Evolutionary conservation across 1,140 invertebrate genomes (phyloP).

Genomic region (Drosophila nigrodunni): DNA sequence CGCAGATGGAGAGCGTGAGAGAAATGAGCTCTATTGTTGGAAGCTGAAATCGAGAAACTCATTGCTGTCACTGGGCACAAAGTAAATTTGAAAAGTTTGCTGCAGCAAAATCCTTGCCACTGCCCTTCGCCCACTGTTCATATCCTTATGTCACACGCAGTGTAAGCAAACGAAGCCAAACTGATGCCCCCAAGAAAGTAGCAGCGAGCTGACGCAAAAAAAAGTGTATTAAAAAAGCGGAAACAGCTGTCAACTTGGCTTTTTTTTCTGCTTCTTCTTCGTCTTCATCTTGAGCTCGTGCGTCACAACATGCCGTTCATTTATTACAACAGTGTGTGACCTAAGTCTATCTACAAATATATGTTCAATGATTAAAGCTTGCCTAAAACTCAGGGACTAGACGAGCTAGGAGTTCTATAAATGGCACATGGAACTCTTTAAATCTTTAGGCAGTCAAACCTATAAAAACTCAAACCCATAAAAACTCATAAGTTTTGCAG

Average conservation of each 20-base stretch:
- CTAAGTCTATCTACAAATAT: too few relatives aligned
- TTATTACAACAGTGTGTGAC: conserved; percentile 57
- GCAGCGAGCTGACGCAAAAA: conserved; percentile 16
- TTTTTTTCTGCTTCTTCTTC: neutral
- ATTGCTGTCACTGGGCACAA: conserved; percentile 73
- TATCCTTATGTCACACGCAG: conserved; percentile 61
- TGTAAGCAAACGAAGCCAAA: conserved; percentile 56
- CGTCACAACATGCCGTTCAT: conserved; percentile 73
- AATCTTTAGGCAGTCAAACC: too few relatives aligned
- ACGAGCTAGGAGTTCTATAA: too few relatives aligned
- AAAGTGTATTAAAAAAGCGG: conserved; percentile 81
- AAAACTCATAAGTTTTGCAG: too few relatives aligned
- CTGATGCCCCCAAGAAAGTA: conserved; percentile 49
- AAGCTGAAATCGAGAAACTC: conserved; percentile 69
- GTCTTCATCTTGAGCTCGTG: conserved; percentile 31
- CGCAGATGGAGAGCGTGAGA: conserved; percentile 19
- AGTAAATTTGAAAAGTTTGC: conserved; percentile 80
- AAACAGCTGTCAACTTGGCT: conserved; percentile 78
- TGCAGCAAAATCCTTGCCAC: conserved; percentile 62
- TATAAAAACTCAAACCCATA: too few relatives aligned
- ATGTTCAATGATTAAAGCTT: too few relatives aligned
- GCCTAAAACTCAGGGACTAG: too few relatives aligned
- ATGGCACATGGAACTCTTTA: too few relatives aligned
- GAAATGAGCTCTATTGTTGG: conserved; percentile 31
- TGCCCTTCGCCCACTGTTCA: conserved; percentile 7